Evolutionary conservation across 2,113 vertebrate species (phyloP).

Genomic region (Tursiops truncatus): DNA sequence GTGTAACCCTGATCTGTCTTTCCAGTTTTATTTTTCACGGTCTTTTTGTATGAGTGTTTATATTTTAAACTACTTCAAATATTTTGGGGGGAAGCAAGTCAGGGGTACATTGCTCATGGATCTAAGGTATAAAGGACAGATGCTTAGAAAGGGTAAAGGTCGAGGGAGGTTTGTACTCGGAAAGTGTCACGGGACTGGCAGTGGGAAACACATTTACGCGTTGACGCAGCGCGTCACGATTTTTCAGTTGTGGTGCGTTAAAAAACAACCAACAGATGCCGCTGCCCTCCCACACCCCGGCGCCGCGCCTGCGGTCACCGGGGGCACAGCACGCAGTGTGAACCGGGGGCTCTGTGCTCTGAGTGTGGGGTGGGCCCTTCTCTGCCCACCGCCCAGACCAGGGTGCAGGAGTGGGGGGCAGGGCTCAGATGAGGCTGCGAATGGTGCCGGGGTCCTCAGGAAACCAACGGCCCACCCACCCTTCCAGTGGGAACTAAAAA

Average conservation of each 20-base stretch:
- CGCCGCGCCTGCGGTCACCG: rapidly evolving
- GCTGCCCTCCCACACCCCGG: background rate
- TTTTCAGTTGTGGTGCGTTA: background rate
- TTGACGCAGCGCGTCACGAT: rapidly evolving
- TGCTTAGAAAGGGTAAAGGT: too few relatives aligned
- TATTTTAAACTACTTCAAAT: background rate
- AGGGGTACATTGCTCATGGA: background rate
- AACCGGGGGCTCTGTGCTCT: too few relatives aligned
- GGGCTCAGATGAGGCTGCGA: background rate
- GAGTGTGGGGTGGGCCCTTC: background rate
- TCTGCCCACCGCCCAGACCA: rapidly evolving
- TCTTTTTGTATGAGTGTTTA: slow-evolving; percentile 21
- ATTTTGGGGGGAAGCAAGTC: background rate
- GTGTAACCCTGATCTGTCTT: background rate
- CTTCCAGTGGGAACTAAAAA: background rate
- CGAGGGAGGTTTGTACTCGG: background rate
- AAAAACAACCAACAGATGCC: background rate
- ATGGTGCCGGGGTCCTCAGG: too few relatives aligned
- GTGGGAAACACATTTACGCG: rapidly evolving
- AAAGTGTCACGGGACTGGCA: rapidly evolving
- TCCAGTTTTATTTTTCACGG: background rate
- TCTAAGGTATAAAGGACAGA: background rate
- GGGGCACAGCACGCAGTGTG: rapidly evolving
- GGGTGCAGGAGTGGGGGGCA: background rate
- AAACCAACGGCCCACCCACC: background rate